Conservation (phyloP, 2,113 vertebrate genomes). For the Chaenocephalus aceratus region DNA sequence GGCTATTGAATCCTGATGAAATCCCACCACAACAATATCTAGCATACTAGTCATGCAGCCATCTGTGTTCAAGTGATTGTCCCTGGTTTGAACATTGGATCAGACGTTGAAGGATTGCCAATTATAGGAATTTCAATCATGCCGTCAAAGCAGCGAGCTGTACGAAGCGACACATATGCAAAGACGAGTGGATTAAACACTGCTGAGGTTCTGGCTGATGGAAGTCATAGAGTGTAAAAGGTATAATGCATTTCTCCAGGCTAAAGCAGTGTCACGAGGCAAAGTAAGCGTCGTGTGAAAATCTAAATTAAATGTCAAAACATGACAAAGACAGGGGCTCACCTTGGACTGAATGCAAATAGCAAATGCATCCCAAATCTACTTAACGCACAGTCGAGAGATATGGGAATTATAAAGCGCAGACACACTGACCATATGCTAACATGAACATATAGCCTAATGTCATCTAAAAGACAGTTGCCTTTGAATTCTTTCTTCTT, state of each 20-base stretch:
- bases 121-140: constrained; percentile 71
- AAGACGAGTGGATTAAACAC: constrained; percentile 53
- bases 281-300: constrained; percentile 46
- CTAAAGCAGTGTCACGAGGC: constrained; percentile 22
- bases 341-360: constrained; percentile 61
- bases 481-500: constrained; percentile 9
- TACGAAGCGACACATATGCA: constrained; percentile 30
- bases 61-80: constrained; percentile 35
- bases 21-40: constrained; percentile 58
- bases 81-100: constrained; percentile 30
- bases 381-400: constrained; percentile 49
- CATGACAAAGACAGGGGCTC: constrained; percentile 44
- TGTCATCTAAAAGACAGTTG: constrained; percentile 59
- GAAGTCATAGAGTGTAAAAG: constrained; percentile 6
- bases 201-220: constrained; percentile 27
- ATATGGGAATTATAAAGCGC: constrained; percentile 66
- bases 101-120: constrained; percentile 52
- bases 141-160: constrained; percentile 41
- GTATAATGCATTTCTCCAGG: constrained; percentile 22
- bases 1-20: constrained; percentile 77
- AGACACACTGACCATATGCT: constrained; percentile 75
- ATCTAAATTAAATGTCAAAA: constrained; percentile 69
- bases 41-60: constrained; percentile 34
- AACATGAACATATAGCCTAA: constrained; percentile 61
- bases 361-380: constrained; percentile 61